Evolutionary conservation across 2,797 vertebrate genomes (phyloP), one percentile per base, ranked within the genome.

Genomic region (Sebastes trivittatus): DNA sequence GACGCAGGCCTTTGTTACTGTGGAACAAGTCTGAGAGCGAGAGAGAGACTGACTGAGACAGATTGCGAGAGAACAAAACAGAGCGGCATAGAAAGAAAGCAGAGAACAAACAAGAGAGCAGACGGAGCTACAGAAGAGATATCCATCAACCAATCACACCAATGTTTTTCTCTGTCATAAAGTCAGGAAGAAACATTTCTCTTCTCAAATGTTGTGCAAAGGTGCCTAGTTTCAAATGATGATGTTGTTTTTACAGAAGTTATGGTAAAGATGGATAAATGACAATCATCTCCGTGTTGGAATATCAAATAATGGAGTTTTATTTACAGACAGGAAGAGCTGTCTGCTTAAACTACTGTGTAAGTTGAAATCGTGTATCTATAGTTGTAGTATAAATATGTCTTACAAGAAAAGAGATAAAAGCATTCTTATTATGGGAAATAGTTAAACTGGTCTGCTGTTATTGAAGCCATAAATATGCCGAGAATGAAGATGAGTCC

Each of bases 1-100:
- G 86, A 82, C 30, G 84, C 77, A 75, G 77, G 78, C 29, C 67
- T 87, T 81, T 87, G 82, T 91, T 85, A 63, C 78, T 75, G 74
- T 30, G 66, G 69, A 78, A 74, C 55, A 63, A 87, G 80, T 70
- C 67, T 63, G 71, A 75, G 67, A 38, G 72, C 0, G 59, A 82
- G 62, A 59, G 58, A 52, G 69, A 73, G 81, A 61, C 25, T 0
- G 66, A 61, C 32, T 9, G 0, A 63, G 75, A 72, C 69, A 71
- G 84, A 82, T 30, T 61, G 70, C n/a, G 55, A 66, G 58, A 27
- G 74, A 61, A 58, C 9, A 27, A 79, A 73, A 74, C 25, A n/a
- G 77, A 84, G 76, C 46, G 6, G 63, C 56, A 32, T 14, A 49
- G 29, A 60, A 70, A 67, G 72, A 75, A 62, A 71, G 38, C 56